Base-by-base conservation (phyloP, 2,113 vertebrate genomes). In the Strix uralensis region DNA sequence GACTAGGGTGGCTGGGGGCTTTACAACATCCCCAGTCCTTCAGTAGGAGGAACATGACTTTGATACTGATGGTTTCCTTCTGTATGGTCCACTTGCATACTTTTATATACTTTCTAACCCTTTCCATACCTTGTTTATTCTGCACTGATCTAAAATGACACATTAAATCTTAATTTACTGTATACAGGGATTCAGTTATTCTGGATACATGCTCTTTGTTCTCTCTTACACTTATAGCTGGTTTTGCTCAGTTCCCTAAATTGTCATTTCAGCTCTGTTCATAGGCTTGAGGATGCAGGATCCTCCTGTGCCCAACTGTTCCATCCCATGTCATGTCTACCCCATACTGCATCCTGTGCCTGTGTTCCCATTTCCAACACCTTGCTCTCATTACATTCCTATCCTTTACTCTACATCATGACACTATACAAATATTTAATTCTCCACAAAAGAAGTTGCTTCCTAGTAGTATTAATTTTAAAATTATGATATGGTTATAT, bases 1-100 rank as follows among this genome's bases (percentile, higher is more conserved):
- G 38, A 42, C 7, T 0, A 2, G 34, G 10, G 13, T 58, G 30
- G 6, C 34, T 71, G 23, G 13, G 5, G 13, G 3, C 13, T 62
- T 67, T 49, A 47, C 8, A 88, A 12, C 18, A 79, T 38, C 25
- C 27, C 23, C 12, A 69, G 4, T 42, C 32, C 38, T 62, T 79
- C 21, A 52, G 10, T 2, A 20, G 44, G 26, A 74, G 16, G 1
- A 52, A 2, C 17, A 44, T 42, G 40, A 38, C 36, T 46, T 84
- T 32, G 34, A 36, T n/a, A 34, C 5, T 44, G 23, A 38, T 54
- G 10, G 15, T 62, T 73, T 62, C 51, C 18, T 85, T 61, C 20
- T 70, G 23, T 27, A 61, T 11, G 7, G 25, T 32, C 22, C 15
- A 42, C 42, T 34, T 49, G 15, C 11, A 47, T 11, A 21, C 11